Evolutionary conservation across 2,888 invertebrate genomes (phyloP).

Genomic region (Xestoiulus laeticollis): DNA sequence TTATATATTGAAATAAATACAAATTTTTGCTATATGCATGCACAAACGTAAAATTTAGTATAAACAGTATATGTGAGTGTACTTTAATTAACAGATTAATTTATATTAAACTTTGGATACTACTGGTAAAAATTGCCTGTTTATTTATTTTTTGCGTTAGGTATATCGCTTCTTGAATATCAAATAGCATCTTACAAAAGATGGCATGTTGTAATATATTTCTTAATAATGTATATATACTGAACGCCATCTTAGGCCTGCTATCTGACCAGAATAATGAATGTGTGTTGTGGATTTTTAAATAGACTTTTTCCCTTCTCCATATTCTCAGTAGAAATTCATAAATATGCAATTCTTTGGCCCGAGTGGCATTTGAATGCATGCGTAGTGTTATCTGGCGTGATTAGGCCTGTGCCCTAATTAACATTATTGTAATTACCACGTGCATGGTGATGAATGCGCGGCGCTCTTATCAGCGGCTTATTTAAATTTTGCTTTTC

Average conservation of each 20-base stretch:
- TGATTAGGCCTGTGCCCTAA: neutral
- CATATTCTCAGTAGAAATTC: neutral
- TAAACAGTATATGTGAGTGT: too few relatives aligned
- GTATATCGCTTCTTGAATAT: neutral
- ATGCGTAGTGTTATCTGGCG: neutral
- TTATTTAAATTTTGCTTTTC: conserved; percentile 19
- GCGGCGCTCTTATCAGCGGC: conserved; percentile 18
- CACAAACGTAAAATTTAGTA: too few relatives aligned
- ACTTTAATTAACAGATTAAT: neutral
- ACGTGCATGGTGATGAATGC: conserved; percentile 17
- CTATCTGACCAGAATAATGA: conserved; percentile 4
- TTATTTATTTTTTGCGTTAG: neutral
- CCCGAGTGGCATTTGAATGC: neutral
- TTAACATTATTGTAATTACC: conserved; percentile 18
- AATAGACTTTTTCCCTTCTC: neutral
- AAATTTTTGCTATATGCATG: too few relatives aligned
- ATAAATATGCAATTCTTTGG: conserved; percentile 3
- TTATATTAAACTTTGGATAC: neutral
- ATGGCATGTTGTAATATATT: neutral
- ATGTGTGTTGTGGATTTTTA: neutral
- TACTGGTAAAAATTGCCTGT: neutral
- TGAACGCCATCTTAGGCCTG: neutral
- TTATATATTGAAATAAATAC: neutral
- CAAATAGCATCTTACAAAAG: neutral
- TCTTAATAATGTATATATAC: too few relatives aligned